Evolutionary conservation across 2,797 vertebrate species (phyloP).

Genomic region (Sardinella longiceps): DNA sequence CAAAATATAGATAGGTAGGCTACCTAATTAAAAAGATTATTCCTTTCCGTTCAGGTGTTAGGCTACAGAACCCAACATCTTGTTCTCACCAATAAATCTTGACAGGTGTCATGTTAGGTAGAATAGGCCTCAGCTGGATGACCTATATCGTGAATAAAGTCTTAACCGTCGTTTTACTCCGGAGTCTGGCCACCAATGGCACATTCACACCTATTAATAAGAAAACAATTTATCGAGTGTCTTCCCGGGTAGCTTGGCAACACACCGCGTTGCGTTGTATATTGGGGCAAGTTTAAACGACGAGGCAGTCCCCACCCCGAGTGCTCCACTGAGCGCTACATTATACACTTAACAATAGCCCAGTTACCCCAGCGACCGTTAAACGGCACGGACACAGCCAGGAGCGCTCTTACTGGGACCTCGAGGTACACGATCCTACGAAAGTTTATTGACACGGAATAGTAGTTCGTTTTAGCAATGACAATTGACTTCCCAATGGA

Average conservation of each 20-base stretch:
- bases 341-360: slow-evolving; percentile 53
- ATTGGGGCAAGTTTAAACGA: slow-evolving; percentile 42
- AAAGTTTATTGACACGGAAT: slow-evolving; percentile 77
- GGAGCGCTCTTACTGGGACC: background rate
- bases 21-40: too few relatives aligned
- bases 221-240: slow-evolving; percentile 40
- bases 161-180: slow-evolving; percentile 27
- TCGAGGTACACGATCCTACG: slow-evolving; percentile 42
- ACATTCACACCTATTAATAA: background rate
- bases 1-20: too few relatives aligned
- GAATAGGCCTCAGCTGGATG: too few relatives aligned
- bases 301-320: slow-evolving; percentile 28
- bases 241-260: slow-evolving; percentile 39
- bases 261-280: slow-evolving; percentile 4
- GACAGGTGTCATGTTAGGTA: background rate
- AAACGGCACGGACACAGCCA: slow-evolving; percentile 28
- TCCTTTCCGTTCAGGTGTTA: too few relatives aligned
- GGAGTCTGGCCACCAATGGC: background rate
- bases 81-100: background rate
- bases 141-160: background rate
- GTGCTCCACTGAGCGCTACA: slow-evolving; percentile 31
- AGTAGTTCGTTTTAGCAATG: slow-evolving; percentile 76
- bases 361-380: slow-evolving; percentile 56
- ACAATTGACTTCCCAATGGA: background rate
- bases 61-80: background rate